Percentiles rank a stretch among this genome's conserved stretches.
phyloP scores from a whole-genome alignment of 2,797 vertebrate species.

The Cyclura pinguis region DNA sequence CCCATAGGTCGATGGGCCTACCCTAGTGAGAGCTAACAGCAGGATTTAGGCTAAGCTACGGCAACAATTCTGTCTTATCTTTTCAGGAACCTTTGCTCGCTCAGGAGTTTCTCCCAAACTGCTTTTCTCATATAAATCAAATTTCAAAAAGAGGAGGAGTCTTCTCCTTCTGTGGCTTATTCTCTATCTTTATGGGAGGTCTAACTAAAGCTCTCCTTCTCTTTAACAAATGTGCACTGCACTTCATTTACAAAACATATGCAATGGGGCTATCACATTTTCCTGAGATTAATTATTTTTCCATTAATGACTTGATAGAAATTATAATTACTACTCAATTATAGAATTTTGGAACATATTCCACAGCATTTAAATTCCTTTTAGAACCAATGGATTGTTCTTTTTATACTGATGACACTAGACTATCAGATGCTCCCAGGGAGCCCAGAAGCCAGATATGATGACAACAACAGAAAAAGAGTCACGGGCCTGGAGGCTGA shows the following conservation, averaged over 20 bases:
- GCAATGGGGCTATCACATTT: neutral
- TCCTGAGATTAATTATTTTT: neutral
- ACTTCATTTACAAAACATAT: neutral
- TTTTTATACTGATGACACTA: neutral
- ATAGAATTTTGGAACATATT: neutral
- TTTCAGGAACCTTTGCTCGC: neutral
- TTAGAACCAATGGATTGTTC: neutral
- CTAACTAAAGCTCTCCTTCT: neutral
- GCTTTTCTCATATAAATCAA: neutral
- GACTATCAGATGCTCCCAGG: neutral
- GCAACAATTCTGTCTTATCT: neutral
- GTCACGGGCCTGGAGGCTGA: neutral
- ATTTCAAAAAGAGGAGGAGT: neutral
- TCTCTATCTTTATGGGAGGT: neutral
- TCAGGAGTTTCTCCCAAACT: neutral
- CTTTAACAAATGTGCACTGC: neutral
- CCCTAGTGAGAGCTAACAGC: no score
- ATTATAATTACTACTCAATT: neutral
- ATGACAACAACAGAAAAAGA: neutral
- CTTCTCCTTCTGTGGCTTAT: neutral
- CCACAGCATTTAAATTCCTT: neutral
- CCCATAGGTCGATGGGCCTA: no score
- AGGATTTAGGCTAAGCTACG: no score
- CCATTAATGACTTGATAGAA: neutral
- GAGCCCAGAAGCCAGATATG: neutral